Conservation (phyloP, 2,888 invertebrate genomes). For the Apoderus coryli region DNA sequence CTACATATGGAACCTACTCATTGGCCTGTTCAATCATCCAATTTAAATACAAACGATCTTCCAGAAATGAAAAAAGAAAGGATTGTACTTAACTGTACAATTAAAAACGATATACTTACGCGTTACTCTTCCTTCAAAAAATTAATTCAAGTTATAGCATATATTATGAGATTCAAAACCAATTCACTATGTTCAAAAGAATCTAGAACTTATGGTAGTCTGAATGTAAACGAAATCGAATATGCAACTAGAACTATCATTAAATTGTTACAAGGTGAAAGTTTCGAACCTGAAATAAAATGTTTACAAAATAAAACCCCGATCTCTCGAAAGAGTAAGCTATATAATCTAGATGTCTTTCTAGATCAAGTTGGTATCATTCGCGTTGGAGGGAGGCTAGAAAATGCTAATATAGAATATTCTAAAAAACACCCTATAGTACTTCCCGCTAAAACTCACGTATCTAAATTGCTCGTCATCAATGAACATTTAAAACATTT, state of each 20-base stretch:
- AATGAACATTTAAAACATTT: neutral
- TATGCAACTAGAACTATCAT: slow-evolving; percentile 1
- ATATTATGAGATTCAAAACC: slow-evolving; percentile 3
- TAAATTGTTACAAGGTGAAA: slow-evolving; percentile 1
- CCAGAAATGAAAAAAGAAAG: neutral
- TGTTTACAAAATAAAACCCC: neutral
- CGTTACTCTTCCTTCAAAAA: slow-evolving; percentile 3
- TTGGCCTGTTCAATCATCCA: neutral
- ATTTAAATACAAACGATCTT: neutral
- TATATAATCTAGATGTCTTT: neutral
- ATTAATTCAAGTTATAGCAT: slow-evolving; percentile 5
- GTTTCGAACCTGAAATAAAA: neutral
- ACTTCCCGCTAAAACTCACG: neutral
- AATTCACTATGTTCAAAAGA: slow-evolving; percentile 3
- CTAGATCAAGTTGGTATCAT: neutral
- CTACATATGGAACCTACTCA: neutral
- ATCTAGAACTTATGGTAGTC: neutral
- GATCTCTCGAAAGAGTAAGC: neutral
- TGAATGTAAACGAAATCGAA: slow-evolving; percentile 3
- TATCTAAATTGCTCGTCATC: neutral
- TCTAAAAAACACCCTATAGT: neutral
- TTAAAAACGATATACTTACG: too few relatives aligned
- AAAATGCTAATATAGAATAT: neutral
- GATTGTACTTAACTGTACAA: neutral
- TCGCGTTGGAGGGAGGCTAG: neutral